Percentiles rank a stretch among this genome's conserved stretches.
These are phyloP conservation scores for Contarinia nasturtii DNA, from an alignment of 1,140 invertebrate species.

Conservation along the genomic window DNA sequence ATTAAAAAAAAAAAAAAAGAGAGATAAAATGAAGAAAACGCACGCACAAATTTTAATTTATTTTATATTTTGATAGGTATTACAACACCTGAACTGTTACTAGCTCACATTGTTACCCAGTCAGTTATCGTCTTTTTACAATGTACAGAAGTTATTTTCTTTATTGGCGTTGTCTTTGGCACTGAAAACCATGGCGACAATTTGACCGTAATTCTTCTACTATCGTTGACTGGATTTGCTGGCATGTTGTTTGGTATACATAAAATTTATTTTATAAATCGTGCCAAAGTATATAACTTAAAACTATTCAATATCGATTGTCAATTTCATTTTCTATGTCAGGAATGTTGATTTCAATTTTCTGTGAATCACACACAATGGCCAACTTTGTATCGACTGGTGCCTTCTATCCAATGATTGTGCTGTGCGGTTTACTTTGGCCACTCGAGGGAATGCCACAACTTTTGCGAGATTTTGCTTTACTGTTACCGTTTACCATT, in stretches of 20 bases:
- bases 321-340: neutral
- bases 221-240: conserved; percentile 38
- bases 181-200: conserved; percentile 39
- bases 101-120: conserved; percentile 61
- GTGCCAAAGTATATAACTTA: neutral
- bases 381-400: conserved; percentile 71
- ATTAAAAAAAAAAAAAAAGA: neutral
- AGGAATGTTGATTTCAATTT: conserved; percentile 54
- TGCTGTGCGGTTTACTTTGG: conserved; percentile 75
- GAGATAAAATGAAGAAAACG: too few species aligned
- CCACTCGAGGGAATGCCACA: conserved; percentile 61
- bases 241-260: conserved; percentile 50
- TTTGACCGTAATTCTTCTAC: conserved; percentile 28
- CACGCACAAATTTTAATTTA: too few species aligned
- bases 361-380: conserved; percentile 53
- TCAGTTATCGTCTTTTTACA: conserved; percentile 51
- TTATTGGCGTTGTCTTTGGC: conserved; percentile 37
- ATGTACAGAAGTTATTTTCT: conserved; percentile 33
- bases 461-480: conserved; percentile 31
- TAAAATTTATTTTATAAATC: too few species aligned
- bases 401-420: conserved; percentile 69
- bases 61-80: conserved; percentile 38
- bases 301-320: conserved; percentile 3
- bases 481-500: conserved; percentile 42
- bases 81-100: conserved; percentile 39